These are phyloP conservation scores for Brevimyrus niger DNA, from an alignment of 2,113 vertebrate genomes.

Conservation along the genomic window DNA sequence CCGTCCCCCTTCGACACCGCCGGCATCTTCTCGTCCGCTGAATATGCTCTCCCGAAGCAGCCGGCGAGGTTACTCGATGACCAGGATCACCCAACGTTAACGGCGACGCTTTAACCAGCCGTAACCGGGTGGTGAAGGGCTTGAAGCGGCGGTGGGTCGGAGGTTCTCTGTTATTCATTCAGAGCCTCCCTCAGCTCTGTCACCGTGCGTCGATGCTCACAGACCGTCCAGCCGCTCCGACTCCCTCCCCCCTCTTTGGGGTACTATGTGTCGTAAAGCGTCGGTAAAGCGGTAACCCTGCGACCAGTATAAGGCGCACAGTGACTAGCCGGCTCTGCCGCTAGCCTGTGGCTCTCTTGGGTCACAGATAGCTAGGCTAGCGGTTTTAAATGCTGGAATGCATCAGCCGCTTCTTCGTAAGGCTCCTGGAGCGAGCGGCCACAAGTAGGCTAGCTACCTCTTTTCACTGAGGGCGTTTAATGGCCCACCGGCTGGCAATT, in stretches of 20 bases:
- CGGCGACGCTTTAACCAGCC: neutral
- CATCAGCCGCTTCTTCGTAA: slow-evolving; percentile 37
- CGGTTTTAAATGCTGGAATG: slow-evolving; percentile 44
- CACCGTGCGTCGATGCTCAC: neutral
- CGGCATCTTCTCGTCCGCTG: slow-evolving; percentile 70
- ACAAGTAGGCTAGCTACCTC: neutral
- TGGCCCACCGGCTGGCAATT: slow-evolving; percentile 18
- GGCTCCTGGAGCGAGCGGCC: neutral
- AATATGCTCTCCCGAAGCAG: slow-evolving; percentile 6
- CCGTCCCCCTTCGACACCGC: slow-evolving; percentile 90
- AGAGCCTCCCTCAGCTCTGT: slow-evolving; percentile 10
- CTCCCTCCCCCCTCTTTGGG: neutral
- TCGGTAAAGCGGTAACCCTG: neutral
- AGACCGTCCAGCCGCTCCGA: neutral
- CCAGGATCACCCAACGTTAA: neutral
- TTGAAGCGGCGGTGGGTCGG: neutral
- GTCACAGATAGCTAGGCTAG: slow-evolving; percentile 52
- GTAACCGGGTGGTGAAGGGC: neutral
- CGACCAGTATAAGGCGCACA: neutral
- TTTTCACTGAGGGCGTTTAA: neutral
- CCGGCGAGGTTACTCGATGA: neutral
- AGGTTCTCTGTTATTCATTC: neutral
- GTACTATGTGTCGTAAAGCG: neutral
- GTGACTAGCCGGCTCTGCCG: neutral
- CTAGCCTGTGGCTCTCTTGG: neutral